Evolutionary conservation across 2,797 vertebrate genomes (phyloP), one percentile per base, ranked within the genome.

Genomic region (Mergus octosetaceus): DNA sequence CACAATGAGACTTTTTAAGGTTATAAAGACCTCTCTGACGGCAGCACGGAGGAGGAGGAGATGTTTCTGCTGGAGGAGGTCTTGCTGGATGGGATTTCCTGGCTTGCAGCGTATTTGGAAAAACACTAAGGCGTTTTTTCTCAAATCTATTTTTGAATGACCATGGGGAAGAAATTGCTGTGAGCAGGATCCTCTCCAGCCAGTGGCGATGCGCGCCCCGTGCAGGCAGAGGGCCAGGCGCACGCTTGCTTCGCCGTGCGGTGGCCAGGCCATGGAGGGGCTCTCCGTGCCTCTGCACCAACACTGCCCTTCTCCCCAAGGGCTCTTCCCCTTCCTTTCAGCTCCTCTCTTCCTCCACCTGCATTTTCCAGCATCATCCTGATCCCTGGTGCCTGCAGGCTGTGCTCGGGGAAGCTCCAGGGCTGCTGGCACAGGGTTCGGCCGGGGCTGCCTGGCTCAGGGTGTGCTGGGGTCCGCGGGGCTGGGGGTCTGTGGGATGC

Each of bases 121-220:
- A 95, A 96, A 87, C 89, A 94, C 93, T 38, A 91, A 74, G 82
- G 54, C 0, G 0, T 36, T 91, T 77, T 70, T 88, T 72, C 73
- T 94, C 49, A 39, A 57, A 34, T 93, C 90, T 95, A 53, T 92
- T 96, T 96, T 92, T 89, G 93, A 90, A 84, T 92, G 88, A 81
- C 62, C 1, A 2, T 87, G 66, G 81, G 74, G 83, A 95, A 69
- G 87, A 82, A 87, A 51, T 47, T 32, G 84, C 83, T 72, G 49
- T 10, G 84, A 80, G 87, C 27, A 15, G 78, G 82, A 86, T 86
- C 51, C 43, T 87, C 85, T 69, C 74, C 85, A 68, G 58, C 61
- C 4, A n/a, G 51, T 81, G 58, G 73, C 1, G 1, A 38, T 45
- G 85, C 77, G 57, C 77, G 70, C 62, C 77, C 76, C 54, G 47